Conservation (phyloP, 1,140 invertebrate genomes). For the Plectus sambesii region DNA sequence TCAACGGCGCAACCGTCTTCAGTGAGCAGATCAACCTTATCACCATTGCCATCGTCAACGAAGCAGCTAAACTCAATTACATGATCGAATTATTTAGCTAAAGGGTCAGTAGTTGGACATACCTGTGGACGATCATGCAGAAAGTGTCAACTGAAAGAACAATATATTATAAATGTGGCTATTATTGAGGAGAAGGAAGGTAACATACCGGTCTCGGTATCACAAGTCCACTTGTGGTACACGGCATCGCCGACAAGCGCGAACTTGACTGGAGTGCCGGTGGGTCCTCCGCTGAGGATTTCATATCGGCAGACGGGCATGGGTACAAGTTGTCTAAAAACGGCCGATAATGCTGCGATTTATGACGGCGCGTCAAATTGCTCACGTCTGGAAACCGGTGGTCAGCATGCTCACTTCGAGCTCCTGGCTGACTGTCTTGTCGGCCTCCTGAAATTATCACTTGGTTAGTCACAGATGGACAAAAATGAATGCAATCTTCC, state of each 20-base stretch:
- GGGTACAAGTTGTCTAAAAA: conserved; percentile 8
- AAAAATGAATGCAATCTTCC: neutral
- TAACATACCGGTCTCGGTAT: conserved; percentile 17
- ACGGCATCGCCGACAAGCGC: conserved; percentile 41
- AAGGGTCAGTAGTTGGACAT: no score
- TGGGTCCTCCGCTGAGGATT: conserved; percentile 30
- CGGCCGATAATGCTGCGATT: neutral
- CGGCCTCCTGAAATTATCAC: conserved; percentile 30
- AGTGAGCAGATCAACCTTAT: conserved; percentile 39
- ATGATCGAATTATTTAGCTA: neutral
- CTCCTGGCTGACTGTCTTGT: conserved; percentile 44
- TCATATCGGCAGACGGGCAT: conserved; percentile 31
- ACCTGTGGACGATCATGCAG: conserved; percentile 40
- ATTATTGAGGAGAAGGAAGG: no score
- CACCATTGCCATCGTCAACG: conserved; percentile 43
- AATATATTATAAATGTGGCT: no score
- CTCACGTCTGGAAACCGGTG: conserved; percentile 39
- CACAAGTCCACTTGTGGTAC: conserved; percentile 39
- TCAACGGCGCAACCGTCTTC: conserved; percentile 37
- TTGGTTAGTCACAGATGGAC: neutral
- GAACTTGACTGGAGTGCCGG: conserved; percentile 35
- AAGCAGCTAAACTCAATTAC: conserved; percentile 21
- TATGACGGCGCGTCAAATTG: neutral
- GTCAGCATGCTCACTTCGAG: conserved; percentile 44
- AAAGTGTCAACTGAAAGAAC: conserved; percentile 32